These are phyloP conservation scores for Montipora sp. DNA, from an alignment of 64 coral and sea anemone genomes.

Conservation along the genomic window DNA sequence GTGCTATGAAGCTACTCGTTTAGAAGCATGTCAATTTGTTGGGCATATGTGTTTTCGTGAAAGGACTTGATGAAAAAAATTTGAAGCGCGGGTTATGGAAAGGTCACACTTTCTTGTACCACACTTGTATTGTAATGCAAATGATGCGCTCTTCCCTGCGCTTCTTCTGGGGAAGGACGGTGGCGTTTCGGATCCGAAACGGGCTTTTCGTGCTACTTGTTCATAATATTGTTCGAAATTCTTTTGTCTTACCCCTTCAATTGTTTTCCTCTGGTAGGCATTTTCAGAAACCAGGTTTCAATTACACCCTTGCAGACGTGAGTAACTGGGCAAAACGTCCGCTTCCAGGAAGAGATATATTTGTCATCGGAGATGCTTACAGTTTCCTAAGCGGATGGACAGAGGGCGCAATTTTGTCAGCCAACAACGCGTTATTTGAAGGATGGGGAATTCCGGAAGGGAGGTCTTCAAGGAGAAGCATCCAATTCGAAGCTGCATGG, in stretches of 20 bases:
- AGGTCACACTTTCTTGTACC: too few species aligned
- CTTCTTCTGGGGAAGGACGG: too few species aligned
- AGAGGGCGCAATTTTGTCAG: slow-evolving; percentile 68
- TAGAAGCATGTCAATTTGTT: too few species aligned
- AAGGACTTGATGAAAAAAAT: too few species aligned
- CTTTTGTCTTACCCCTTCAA: background rate
- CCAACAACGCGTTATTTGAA: slow-evolving; percentile 69
- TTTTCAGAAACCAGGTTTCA: slow-evolving; percentile 80
- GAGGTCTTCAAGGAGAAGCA: background rate
- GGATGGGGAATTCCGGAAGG: slow-evolving; percentile 61
- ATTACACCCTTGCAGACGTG: slow-evolving; percentile 67
- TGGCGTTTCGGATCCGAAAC: too few species aligned
- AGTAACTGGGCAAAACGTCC: slow-evolving; percentile 86
- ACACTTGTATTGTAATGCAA: too few species aligned
- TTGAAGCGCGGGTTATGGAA: too few species aligned
- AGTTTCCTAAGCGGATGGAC: slow-evolving; percentile 74
- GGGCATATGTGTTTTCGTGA: too few species aligned
- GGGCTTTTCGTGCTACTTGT: too few species aligned
- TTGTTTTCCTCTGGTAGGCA: slow-evolving; percentile 46
- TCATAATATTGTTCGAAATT: background rate
- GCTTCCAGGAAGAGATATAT: slow-evolving; percentile 68
- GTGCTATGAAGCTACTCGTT: too few species aligned
- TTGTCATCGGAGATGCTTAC: slow-evolving; percentile 77
- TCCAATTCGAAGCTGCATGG: background rate
- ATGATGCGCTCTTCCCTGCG: too few species aligned